Base-by-base conservation (phyloP, 2,113 vertebrate species). In the Epinephelus fuscoguttatus region DNA sequence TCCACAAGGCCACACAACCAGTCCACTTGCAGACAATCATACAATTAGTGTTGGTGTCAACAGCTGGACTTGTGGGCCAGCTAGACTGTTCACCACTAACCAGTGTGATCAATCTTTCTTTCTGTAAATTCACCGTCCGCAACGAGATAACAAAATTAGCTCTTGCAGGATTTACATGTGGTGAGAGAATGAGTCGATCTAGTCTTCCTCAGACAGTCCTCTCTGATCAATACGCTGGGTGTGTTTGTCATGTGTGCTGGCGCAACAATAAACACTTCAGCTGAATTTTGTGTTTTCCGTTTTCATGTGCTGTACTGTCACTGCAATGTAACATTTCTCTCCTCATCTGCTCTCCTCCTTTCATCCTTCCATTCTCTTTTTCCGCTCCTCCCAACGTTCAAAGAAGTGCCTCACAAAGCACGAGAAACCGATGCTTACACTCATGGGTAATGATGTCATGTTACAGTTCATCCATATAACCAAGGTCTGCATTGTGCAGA, bases 371-470 rank as follows among this genome's bases (percentile, higher is more conserved):
- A 40, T 50, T 78, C 33, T 50, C 64, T 60, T 61, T 17, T 27
- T 72, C n/a, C 64, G 30, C 76, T 78, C 76, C 81, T 63, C 82
- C 73, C 69, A 47, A 2, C 63, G 57, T 69, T 87, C 73, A 85
- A 70, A 83, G 42, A 74, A 52, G 49, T 14, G 50, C 52, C 57
- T 71, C 23, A 82, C 78, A 87, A 81, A 87, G 82, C 68, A 15
- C 40, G 4, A 71, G 37, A 83, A 77, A 78, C 53, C 3, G 53
- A 83, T 79, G 81, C 85, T 64, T 49, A 59, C 42, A 61, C 66
- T 85, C 82, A 75, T 75, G 83, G 72, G 78, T 61, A 72, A 75
- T 83, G 85, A 73, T 79, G 75, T 87, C 75, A 91, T 49, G 49
- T 59, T 64, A 70, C 52, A 84, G 62, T 57, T 71, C 57, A 62